These are phyloP conservation scores for Ostrea edulis DNA, from an alignment of 1,140 invertebrate species.

Conservation along the genomic window DNA sequence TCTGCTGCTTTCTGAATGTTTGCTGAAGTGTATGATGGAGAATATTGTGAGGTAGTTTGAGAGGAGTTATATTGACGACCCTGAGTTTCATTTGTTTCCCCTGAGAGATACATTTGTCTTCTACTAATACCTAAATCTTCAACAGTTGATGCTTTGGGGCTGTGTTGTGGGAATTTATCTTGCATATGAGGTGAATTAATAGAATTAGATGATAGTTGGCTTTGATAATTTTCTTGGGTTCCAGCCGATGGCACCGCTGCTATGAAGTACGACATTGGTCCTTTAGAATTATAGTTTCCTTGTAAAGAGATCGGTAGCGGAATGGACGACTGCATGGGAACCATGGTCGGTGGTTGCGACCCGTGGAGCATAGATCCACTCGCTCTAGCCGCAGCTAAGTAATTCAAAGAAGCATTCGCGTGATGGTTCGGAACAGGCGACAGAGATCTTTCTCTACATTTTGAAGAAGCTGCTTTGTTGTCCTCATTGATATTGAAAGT, in stretches of 20 bases:
- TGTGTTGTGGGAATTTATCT: background rate
- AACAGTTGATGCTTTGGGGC: background rate
- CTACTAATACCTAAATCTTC: constrained; percentile 20
- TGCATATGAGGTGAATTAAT: constrained; percentile 13
- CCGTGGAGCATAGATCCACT: constrained; percentile 19
- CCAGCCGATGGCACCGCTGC: constrained; percentile 22
- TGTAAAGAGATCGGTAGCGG: constrained; percentile 42
- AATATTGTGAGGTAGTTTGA: constrained; percentile 38
- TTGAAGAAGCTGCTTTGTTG: background rate
- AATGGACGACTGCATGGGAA: constrained; percentile 37
- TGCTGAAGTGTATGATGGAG: background rate
- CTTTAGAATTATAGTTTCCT: constrained; percentile 44
- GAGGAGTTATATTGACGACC: constrained; percentile 30
- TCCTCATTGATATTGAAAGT: constrained; percentile 57
- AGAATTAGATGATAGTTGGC: constrained; percentile 15
- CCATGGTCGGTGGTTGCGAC: constrained; percentile 19
- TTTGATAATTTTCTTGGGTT: background rate
- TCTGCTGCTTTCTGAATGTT: background rate
- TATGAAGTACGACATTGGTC: constrained; percentile 47
- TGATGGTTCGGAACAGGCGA: background rate
- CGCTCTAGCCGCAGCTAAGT: background rate
- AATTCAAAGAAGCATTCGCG: background rate
- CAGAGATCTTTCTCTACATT: constrained; percentile 13
- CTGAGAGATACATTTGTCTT: constrained; percentile 29
- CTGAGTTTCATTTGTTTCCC: constrained; percentile 36